Conservation (phyloP, 2,113 vertebrate genomes). For the Isurus oxyrinchus region DNA sequence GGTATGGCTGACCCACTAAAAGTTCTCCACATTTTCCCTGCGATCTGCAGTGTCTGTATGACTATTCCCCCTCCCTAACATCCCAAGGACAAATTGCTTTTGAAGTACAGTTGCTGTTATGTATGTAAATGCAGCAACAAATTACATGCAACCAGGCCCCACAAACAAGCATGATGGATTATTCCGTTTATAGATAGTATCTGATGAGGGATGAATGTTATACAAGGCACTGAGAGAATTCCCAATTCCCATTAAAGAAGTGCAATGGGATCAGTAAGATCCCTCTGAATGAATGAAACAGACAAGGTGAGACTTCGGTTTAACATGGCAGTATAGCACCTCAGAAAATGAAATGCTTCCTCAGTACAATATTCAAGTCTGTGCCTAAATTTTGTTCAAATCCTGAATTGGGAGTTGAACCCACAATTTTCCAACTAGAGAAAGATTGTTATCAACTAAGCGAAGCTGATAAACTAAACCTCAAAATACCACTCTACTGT, state of each 20-base stretch:
- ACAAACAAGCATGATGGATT: neutral
- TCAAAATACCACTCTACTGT: neutral
- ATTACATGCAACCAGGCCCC: neutral
- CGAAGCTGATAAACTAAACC: neutral
- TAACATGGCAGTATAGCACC: neutral
- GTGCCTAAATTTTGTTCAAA: neutral
- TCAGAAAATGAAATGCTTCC: neutral
- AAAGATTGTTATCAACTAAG: neutral
- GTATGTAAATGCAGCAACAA: neutral
- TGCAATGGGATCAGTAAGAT: neutral
- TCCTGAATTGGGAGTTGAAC: neutral
- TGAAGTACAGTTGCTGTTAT: neutral
- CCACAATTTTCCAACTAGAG: neutral
- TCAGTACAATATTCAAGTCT: neutral
- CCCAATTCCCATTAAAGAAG: neutral
- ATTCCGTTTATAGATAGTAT: neutral
- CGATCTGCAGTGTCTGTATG: neutral
- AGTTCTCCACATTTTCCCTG: neutral
- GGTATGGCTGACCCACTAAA: too few relatives aligned
- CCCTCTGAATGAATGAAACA: neutral
- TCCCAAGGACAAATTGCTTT: neutral
- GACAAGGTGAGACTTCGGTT: neutral
- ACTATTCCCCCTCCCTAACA: too few relatives aligned
- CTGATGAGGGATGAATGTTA: neutral
- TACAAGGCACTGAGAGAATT: neutral